Evolutionary conservation across 2,797 vertebrate genomes (phyloP), one percentile per base, ranked within the genome.

Genomic region (Coreius guichenoti): DNA sequence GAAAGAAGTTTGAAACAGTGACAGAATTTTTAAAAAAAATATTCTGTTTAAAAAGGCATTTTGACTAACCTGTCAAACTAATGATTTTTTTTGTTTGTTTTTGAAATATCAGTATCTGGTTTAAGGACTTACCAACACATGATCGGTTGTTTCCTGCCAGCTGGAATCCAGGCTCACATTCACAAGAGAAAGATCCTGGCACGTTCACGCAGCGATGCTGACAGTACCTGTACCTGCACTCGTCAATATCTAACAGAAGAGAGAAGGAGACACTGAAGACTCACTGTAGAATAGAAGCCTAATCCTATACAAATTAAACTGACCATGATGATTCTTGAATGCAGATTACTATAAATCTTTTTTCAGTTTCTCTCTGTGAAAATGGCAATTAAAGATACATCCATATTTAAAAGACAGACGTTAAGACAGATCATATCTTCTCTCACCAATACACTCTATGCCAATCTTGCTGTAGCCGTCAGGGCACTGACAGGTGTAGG

Each of bases 91-190:
- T 0, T 43, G 8, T 72, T n/a, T n/a, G n/a, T n/a, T n/a, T n/a
- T 73, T 45, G 13, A 7, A 21, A 26, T 7, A 39, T 54, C 54
- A 58, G 54, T 58, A 61, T 31, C 14, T 12, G 31, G 16, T 63
- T 78, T 58, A 65, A 33, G 73, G 21, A 88, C 96, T 97, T 92
- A 98, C 97, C 97, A 9, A 97, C 94, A 86, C 97, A 98, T 9
- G 97, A 98, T 67, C 96, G 95, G 92, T 98, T 98, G 93, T 98
- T 97, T 90, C 95, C 95, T 76, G 96, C 96, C 90, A 98, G 88
- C 92, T 97, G 97, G 92, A 98, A 98, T 33, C 97, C 97, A 0
- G 96, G 96, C 90, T 98, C 97, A 85, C 97, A 98, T 93, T 97
- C 96, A 91, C 97, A 98, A 39, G 95, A 94, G 86, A 98, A 98